Percentiles rank a stretch among this genome's conserved stretches.
phyloP scores from a whole-genome alignment of 2,113 vertebrate species.

The Barnardius zonarius region DNA sequence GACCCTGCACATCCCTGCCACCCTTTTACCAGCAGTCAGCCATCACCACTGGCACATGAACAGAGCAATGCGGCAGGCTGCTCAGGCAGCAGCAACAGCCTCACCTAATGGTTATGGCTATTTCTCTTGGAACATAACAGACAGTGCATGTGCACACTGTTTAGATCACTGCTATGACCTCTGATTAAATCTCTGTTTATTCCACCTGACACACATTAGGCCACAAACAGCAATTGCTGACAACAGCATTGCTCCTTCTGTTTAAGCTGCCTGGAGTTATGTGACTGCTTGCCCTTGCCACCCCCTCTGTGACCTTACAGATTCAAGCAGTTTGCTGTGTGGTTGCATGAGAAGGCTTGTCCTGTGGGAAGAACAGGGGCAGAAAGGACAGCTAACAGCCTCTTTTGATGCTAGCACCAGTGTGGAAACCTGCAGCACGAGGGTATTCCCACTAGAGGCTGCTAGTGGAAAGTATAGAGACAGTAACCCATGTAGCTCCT shows the following conservation, averaged over 20 bases:
- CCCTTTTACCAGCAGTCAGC: neutral
- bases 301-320: neutral
- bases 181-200: neutral
- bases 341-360: neutral
- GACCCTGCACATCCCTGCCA: neutral
- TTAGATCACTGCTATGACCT: neutral
- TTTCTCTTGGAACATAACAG: neutral
- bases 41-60: neutral
- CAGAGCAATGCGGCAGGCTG: neutral
- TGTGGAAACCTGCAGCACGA: neutral
- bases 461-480: neutral
- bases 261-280: neutral
- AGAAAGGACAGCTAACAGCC: neutral
- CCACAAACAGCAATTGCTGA: neutral
- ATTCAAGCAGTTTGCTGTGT: neutral
- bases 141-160: neutral
- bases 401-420: neutral
- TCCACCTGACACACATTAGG: neutral
- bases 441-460: neutral
- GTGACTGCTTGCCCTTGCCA: neutral
- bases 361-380: neutral
- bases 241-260: neutral
- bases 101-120: neutral
- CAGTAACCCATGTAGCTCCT: neutral
- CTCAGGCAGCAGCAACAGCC: constrained; percentile 30